A percentile compares a stretch with the other conserved stretches of the same genome.
These are phyloP conservation scores for Liparis tanakae DNA, from an alignment of 2,797 vertebrate genomes.

Conservation along the genomic window DNA sequence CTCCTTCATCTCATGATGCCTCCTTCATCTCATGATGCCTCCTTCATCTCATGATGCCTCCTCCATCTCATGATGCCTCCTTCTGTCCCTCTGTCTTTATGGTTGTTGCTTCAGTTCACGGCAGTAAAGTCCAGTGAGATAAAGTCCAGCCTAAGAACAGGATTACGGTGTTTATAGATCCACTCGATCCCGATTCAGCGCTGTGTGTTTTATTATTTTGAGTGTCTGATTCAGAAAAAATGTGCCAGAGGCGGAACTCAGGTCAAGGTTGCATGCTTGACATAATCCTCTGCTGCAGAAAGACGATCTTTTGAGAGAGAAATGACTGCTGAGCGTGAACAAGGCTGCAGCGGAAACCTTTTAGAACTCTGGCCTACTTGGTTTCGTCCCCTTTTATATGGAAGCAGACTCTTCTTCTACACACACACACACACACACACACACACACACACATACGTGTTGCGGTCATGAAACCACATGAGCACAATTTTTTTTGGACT, in stretches of 20 bases:
- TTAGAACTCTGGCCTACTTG: neutral
- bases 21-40: no score
- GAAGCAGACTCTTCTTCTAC: neutral
- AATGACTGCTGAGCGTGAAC: neutral
- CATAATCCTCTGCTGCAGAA: neutral
- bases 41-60: no score
- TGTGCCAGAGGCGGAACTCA: neutral
- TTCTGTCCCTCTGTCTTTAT: conserved; percentile 4
- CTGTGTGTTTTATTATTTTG: conserved; percentile 5
- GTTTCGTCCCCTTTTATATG: no score
- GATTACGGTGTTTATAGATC: conserved; percentile 7
- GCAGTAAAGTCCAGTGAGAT: conserved; percentile 10
- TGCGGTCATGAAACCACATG: conserved; percentile 23
- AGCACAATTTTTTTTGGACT: conserved; percentile 4
- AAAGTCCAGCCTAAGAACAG: conserved; percentile 1
- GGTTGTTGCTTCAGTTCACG: conserved; percentile 5
- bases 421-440: neutral
- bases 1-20: no score
- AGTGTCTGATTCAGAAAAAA: neutral
- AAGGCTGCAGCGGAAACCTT: neutral
- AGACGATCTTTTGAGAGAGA: neutral
- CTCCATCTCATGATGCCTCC: conserved; percentile 10
- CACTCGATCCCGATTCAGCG: neutral
- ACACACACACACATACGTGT: neutral
- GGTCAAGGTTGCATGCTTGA: neutral